phyloP scores from a whole-genome alignment of 2,888 invertebrate species.

The Habrosyne pyritoides region DNA sequence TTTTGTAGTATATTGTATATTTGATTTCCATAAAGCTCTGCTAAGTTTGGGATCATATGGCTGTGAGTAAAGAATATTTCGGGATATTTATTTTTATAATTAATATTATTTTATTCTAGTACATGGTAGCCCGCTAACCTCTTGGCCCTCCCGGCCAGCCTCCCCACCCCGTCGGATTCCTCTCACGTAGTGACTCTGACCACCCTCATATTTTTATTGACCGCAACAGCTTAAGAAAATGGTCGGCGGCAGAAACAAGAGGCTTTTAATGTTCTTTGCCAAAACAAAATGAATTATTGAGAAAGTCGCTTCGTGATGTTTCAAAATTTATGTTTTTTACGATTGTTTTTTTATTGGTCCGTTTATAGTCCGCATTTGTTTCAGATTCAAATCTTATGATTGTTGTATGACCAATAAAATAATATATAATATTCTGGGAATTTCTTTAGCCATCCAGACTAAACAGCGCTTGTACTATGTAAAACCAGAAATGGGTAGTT shows the following conservation, averaged over 20 bases:
- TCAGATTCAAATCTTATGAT: too few species aligned
- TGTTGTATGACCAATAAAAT: too few species aligned
- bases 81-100: background rate
- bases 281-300: constrained; percentile 50
- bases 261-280: constrained; percentile 49
- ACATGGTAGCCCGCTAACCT: constrained; percentile 7
- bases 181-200: constrained; percentile 40
- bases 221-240: constrained; percentile 54
- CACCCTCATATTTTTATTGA: constrained; percentile 58
- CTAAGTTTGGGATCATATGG: too few species aligned
- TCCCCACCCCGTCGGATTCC: constrained; percentile 32
- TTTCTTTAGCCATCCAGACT: too few species aligned
- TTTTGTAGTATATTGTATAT: too few species aligned
- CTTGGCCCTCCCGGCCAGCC: constrained; percentile 15
- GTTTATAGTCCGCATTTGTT: too few species aligned
- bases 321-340: background rate
- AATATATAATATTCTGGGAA: too few species aligned
- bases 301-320: background rate
- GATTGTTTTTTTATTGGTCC: background rate
- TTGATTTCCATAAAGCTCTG: too few species aligned
- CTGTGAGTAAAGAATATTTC: too few species aligned
- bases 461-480: too few species aligned
- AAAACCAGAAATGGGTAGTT: too few species aligned
- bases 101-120: background rate
- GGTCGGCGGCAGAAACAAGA: constrained; percentile 45